These are phyloP conservation scores for Antennarius striatus DNA, from an alignment of 2,113 vertebrate genomes.

Conservation along the genomic window DNA sequence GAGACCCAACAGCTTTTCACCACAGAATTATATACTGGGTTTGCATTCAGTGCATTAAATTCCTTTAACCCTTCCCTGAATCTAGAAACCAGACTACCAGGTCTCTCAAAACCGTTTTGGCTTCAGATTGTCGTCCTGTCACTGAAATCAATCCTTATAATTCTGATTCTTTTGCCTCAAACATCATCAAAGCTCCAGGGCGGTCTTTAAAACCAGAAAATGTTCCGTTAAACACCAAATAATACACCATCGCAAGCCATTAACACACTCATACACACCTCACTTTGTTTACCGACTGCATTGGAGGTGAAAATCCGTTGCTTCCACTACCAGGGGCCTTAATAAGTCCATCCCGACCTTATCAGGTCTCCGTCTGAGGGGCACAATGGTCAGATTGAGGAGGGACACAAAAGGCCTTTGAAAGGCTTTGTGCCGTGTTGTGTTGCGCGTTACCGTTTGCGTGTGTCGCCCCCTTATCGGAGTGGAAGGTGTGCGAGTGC, in stretches of 20 bases:
- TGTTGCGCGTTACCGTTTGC: conserved; percentile 48
- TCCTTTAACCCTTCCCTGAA: too few species aligned
- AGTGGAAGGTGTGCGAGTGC: conserved; percentile 39
- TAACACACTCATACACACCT: conserved; percentile 36
- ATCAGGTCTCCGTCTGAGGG: conserved; percentile 69
- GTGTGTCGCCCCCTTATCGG: conserved; percentile 56
- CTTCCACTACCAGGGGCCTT: conserved; percentile 64
- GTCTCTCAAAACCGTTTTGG: too few species aligned
- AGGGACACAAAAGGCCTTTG: conserved; percentile 68
- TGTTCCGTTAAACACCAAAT: conserved; percentile 49
- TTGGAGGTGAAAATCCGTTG: conserved; percentile 50
- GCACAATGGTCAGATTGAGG: conserved; percentile 74
- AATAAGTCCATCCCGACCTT: conserved; percentile 73
- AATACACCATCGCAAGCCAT: conserved; percentile 16
- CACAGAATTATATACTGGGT: too few species aligned
- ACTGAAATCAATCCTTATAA: too few species aligned
- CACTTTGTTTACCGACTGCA: conserved; percentile 54
- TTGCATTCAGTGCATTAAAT: too few species aligned
- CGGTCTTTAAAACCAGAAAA: not conserved
- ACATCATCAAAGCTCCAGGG: not conserved
- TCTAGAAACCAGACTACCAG: too few species aligned
- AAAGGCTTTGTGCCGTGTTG: conserved; percentile 64
- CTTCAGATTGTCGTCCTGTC: too few species aligned
- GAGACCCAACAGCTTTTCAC: too few species aligned
- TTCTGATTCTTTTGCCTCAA: too few species aligned